Conservation (phyloP, 1,140 invertebrate species). For the Leptopilina clavipes region DNA sequence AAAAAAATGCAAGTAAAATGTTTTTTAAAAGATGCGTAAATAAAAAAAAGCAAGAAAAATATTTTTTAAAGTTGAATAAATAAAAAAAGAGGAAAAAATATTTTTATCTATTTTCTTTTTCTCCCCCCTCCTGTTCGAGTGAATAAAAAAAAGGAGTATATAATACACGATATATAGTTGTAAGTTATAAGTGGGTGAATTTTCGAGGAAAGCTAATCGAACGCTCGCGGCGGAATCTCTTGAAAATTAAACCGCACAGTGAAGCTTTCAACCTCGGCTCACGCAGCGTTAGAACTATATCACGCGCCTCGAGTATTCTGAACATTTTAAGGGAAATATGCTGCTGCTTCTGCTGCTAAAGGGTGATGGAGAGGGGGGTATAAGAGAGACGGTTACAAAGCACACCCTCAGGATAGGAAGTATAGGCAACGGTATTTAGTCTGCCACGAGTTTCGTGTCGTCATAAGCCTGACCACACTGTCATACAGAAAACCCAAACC, state of each 20-base stretch:
- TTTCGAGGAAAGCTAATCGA: constrained; percentile 12
- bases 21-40: too few relatives aligned
- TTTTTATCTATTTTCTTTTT: too few relatives aligned
- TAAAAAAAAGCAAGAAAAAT: too few relatives aligned
- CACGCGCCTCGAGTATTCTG: constrained; percentile 59
- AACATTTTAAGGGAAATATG: constrained; percentile 59
- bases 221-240: constrained; percentile 23
- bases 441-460: constrained; percentile 40
- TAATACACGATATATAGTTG: too few relatives aligned
- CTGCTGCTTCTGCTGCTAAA: constrained; percentile 48
- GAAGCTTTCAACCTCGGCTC: constrained; percentile 17
- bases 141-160: too few relatives aligned
- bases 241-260: constrained; percentile 33
- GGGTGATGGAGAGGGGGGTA: constrained; percentile 46
- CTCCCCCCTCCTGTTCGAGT: too few relatives aligned
- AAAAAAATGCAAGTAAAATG: too few relatives aligned
- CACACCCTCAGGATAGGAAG: constrained; percentile 56
- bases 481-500: constrained; percentile 1
- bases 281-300: constrained; percentile 18
- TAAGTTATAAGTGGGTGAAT: neutral
- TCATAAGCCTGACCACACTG: constrained; percentile 46
- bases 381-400: constrained; percentile 50
- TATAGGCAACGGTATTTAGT: constrained; percentile 52
- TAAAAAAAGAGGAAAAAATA: too few relatives aligned
- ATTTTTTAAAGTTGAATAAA: too few relatives aligned